Evolutionary conservation across 2,113 vertebrate genomes (phyloP).

Genomic region (Motacilla tschutschensis): DNA sequence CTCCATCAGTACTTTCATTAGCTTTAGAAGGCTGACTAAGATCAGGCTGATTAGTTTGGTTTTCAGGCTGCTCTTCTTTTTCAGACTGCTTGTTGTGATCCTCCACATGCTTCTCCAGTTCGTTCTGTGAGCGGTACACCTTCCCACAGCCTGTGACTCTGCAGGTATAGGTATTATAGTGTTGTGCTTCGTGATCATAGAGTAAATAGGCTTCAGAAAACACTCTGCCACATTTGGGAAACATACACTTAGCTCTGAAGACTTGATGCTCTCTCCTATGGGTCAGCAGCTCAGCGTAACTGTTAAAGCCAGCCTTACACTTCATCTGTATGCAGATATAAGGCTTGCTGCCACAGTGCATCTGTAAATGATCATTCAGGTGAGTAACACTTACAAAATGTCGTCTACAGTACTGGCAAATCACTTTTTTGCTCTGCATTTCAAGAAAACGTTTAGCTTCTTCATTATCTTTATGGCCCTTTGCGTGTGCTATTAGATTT

Average conservation of each 20-base stretch:
- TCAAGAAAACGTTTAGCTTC: constrained; percentile 94
- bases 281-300: constrained; percentile 86
- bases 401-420: constrained; percentile 95
- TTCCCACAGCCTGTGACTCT: constrained; percentile 85
- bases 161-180: constrained; percentile 96
- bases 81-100: constrained; percentile 73
- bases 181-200: constrained; percentile 95
- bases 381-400: constrained; percentile 93
- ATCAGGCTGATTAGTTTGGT: constrained; percentile 28
- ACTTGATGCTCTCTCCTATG: constrained; percentile 87
- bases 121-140: constrained; percentile 86
- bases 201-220: constrained; percentile 92
- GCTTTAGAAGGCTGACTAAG: constrained; percentile 33
- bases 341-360: constrained; percentile 92
- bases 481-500: constrained; percentile 91
- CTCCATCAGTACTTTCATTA: constrained; percentile 33
- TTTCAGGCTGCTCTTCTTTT: constrained; percentile 35
- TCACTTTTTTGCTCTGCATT: constrained; percentile 94
- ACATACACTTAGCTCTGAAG: constrained; percentile 95
- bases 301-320: constrained; percentile 93
- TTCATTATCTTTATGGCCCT: constrained; percentile 87
- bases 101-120: constrained; percentile 86
- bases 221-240: constrained; percentile 91
- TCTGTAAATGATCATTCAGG: constrained; percentile 94
- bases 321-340: constrained; percentile 97